Percentiles rank a stretch among this genome's conserved stretches.
phyloP scores from a whole-genome alignment of 2,797 vertebrate species.

The Ispidina lecontei region DNA sequence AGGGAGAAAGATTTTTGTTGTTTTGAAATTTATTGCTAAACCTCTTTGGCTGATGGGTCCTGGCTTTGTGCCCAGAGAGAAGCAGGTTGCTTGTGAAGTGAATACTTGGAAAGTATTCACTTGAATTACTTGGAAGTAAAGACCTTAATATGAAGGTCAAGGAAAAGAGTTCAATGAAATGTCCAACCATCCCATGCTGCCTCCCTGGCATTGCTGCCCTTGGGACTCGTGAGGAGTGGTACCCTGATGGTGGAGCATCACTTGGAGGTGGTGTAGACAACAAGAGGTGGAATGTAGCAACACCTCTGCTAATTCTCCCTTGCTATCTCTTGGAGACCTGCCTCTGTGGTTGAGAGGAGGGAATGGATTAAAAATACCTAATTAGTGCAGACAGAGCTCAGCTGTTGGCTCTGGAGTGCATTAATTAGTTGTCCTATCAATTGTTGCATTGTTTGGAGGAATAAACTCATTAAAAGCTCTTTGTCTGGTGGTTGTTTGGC shows the following conservation, averaged over 20 bases:
- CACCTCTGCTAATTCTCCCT: background rate
- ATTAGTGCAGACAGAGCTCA: background rate
- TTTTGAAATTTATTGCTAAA: background rate
- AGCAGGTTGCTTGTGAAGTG: background rate
- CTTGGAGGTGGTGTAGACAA: background rate
- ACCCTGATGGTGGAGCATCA: background rate
- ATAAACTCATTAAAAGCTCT: slow-evolving; percentile 17
- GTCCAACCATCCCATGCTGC: background rate
- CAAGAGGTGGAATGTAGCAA: background rate
- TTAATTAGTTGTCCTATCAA: slow-evolving; percentile 26
- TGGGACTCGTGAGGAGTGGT: background rate
- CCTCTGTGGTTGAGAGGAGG: background rate
- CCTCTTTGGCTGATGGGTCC: background rate
- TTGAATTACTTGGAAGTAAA: background rate
- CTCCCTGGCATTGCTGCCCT: background rate
- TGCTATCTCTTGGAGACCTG: background rate
- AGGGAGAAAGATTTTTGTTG: background rate
- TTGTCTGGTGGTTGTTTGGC: slow-evolving; percentile 16
- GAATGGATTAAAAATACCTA: background rate
- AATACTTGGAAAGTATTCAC: too few species aligned
- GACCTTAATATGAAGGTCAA: background rate
- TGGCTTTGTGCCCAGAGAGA: background rate
- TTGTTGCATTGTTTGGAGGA: slow-evolving; percentile 10
- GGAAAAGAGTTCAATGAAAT: background rate
- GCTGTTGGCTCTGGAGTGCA: background rate